phyloP scores from a whole-genome alignment of 2,113 vertebrate species.

The Elachura formosa region DNA sequence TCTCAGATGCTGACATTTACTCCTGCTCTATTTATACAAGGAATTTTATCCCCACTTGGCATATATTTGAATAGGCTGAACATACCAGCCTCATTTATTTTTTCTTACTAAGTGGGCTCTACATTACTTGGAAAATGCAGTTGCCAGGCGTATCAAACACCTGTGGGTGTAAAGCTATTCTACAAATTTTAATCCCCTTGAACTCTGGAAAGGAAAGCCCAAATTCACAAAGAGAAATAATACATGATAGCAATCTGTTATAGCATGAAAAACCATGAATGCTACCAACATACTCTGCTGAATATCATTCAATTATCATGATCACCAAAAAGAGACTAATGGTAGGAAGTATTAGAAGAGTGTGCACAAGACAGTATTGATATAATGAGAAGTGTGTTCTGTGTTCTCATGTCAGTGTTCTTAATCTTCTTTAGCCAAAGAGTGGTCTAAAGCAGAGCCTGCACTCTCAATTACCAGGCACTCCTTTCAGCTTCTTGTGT shows the following conservation, averaged over 20 bases:
- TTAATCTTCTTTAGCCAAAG: background rate
- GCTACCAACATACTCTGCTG: background rate
- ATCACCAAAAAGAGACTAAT: background rate
- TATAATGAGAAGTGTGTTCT: background rate
- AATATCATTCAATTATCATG: background rate
- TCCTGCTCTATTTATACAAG: slow-evolving; percentile 22
- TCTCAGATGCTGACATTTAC: background rate
- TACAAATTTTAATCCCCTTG: background rate
- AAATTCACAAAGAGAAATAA: background rate
- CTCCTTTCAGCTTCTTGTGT: background rate
- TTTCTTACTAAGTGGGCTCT: background rate
- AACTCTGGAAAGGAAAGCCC: background rate
- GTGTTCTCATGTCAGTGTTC: background rate
- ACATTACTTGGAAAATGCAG: background rate
- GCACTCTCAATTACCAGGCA: background rate
- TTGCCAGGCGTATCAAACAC: background rate
- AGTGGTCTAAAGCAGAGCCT: background rate
- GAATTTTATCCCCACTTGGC: background rate
- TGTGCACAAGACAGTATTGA: background rate
- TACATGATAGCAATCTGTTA: background rate
- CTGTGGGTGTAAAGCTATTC: background rate
- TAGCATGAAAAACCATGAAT: background rate
- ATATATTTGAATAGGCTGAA: background rate
- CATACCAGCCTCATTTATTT: background rate
- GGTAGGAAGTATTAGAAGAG: background rate